Evolutionary conservation across 2,797 vertebrate genomes (phyloP), one percentile per base, ranked within the genome.

Genomic region (Thalassophryne amazonica): DNA sequence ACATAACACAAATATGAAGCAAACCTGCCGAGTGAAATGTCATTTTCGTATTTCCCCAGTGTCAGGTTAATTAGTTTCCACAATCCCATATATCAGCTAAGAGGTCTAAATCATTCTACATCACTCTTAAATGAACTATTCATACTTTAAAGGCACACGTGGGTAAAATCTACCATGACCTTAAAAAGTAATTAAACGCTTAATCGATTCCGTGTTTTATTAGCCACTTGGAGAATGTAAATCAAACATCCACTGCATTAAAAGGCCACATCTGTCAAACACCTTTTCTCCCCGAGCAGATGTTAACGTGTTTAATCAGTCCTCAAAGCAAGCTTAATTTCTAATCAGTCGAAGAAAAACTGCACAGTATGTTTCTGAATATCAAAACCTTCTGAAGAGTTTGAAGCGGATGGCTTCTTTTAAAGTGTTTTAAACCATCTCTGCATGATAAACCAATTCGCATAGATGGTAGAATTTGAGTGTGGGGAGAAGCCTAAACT

Each of bases 211-310:
- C 24, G 45, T 52, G 54, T 32, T 34, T 61, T 37, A 58, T 22
- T 22, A 49, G 27, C 39, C 46, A 60, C n/a, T 45, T 14, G 0
- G 7, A 41, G 60, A 43, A 36, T 32, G 66, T 58, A 54, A 73
- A 75, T 76, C 69, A 58, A 71, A 80, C 39, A 62, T 60, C 65
- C 46, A 30, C 21, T 30, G 11, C 38, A 28, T 69, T 59, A 67
- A 79, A 83, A 74, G 73, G 69, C 76, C 67, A 66, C 3, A 14
- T 68, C 52, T 58, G 53, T 64, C 59, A 61, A 49, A 47, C 39
- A 21, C 36, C 43, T 7, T 21, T 16, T 34, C 18, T n/a, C 0
- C 10, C 7, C 8, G 3, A 25, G 21, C 40, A 36, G 45, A 76
- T 45, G 41, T 49, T 39, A 63, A 55, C 2, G 15, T 22, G 20